Conservation (phyloP, 1,140 invertebrate species). For the Scaptomyza hsui region DNA sequence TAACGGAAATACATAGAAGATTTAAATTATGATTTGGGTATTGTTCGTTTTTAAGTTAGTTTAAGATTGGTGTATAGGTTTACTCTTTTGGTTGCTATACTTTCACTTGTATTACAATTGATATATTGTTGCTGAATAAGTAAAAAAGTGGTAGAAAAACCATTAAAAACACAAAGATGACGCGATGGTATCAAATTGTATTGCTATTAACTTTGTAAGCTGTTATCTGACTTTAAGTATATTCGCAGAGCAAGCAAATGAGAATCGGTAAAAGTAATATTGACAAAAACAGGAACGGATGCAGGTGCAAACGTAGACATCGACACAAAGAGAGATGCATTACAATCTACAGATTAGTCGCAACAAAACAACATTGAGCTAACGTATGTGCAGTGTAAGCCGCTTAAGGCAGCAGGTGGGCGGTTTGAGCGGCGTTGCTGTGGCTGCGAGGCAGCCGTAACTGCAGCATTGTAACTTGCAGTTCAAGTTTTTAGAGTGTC, state of each 20-base stretch:
- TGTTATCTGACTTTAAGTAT: conserved; percentile 11
- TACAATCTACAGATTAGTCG: neutral
- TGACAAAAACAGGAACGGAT: conserved; percentile 8
- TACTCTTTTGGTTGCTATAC: conserved; percentile 79
- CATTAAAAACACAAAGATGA: conserved; percentile 60
- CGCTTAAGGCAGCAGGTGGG: conserved; percentile 60
- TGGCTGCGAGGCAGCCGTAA: conserved; percentile 57
- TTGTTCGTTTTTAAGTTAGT: conserved; percentile 42
- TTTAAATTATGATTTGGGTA: conserved; percentile 75
- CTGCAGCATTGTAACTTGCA: conserved; percentile 70
- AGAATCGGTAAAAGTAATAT: conserved; percentile 46
- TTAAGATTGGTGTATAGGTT: conserved; percentile 56
- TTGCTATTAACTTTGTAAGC: conserved; percentile 12
- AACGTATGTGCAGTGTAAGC: conserved; percentile 72
- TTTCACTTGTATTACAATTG: conserved; percentile 82
- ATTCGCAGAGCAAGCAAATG: conserved; percentile 74
- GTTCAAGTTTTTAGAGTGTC: conserved; percentile 64
- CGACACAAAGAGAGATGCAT: neutral
- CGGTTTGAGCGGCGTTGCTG: neutral
- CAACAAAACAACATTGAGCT: conserved; percentile 12
- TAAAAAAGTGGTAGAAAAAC: conserved; percentile 71
- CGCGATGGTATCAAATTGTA: conserved; percentile 13
- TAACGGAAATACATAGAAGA: conserved; percentile 77
- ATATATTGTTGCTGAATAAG: conserved; percentile 80
- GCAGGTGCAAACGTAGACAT: conserved; percentile 12